phyloP scores from a whole-genome alignment of 2,888 invertebrate genomes.

The Horisme vitalbata region DNA sequence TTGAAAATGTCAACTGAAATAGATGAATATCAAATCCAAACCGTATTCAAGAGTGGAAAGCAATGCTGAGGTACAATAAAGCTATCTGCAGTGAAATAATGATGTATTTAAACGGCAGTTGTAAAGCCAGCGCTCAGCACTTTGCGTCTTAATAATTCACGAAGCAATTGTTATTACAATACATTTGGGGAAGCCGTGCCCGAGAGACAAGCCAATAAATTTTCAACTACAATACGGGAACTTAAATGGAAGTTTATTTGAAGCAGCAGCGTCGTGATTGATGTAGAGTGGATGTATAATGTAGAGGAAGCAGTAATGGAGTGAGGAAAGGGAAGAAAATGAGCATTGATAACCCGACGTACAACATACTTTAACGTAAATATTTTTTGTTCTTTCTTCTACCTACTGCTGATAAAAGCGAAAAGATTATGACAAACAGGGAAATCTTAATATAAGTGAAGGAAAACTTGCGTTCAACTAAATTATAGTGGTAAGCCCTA shows the following conservation, averaged over 20 bases:
- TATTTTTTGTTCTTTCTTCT: too few species aligned
- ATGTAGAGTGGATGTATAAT: too few species aligned
- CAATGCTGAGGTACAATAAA: slow-evolving; percentile 38
- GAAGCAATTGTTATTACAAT: slow-evolving; percentile 43
- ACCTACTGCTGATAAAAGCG: not conserved
- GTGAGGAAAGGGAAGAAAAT: too few species aligned
- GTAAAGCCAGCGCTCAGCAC: slow-evolving; percentile 41
- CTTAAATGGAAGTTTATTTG: slow-evolving; percentile 29
- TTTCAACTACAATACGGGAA: slow-evolving; percentile 29
- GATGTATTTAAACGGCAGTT: slow-evolving; percentile 43
- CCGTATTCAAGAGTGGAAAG: slow-evolving; percentile 18
- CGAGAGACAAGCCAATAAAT: slow-evolving; percentile 33
- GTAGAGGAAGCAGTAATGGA: too few species aligned
- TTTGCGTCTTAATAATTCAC: slow-evolving; percentile 46
- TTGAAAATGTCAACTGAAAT: slow-evolving; percentile 2
- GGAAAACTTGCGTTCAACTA: too few species aligned
- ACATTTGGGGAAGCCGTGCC: slow-evolving; percentile 37
- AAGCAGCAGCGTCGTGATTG: slow-evolving; percentile 15
- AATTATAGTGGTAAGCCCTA: too few species aligned
- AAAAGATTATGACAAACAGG: slow-evolving; percentile 9
- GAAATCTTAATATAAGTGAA: not conserved
- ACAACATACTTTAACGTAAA: too few species aligned
- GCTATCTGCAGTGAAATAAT: slow-evolving; percentile 40
- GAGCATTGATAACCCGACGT: too few species aligned
- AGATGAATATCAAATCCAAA: slow-evolving; percentile 24